A percentile compares a stretch with the other conserved stretches of the same genome.
phyloP scores from a whole-genome alignment of 1,140 invertebrate species.

The Bombus waltoni region DNA sequence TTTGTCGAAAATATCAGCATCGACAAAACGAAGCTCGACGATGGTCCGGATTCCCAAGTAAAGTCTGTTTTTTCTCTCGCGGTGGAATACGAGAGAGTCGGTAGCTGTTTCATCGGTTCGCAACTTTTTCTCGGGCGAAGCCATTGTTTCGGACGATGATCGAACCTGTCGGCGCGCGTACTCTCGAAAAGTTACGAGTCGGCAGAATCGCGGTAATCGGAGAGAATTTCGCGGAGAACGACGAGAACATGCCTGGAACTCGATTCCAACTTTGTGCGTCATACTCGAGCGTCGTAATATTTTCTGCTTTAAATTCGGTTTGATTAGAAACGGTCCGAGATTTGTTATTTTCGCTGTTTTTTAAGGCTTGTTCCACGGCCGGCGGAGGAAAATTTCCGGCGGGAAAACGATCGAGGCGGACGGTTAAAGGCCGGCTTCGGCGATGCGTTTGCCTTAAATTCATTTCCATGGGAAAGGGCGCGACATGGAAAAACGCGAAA shows the following conservation, averaged over 20 bases:
- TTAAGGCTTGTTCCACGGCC: too few species aligned
- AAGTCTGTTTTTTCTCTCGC: accelerated
- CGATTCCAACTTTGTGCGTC: neutral
- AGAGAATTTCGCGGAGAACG: slow-evolving; percentile 8
- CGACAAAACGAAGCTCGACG: too few species aligned
- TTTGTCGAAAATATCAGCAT: neutral
- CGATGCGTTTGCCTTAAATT: too few species aligned
- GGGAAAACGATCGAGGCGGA: too few species aligned
- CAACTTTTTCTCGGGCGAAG: neutral
- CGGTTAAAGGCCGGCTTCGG: too few species aligned
- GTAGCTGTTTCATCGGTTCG: neutral
- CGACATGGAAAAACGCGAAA: too few species aligned
- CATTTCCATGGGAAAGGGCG: too few species aligned
- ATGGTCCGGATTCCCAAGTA: too few species aligned
- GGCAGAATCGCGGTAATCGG: slow-evolving; percentile 10
- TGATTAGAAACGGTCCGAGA: neutral
- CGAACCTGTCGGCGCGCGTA: neutral
- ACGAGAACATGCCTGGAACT: neutral
- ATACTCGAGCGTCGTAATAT: too few species aligned
- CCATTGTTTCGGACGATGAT: slow-evolving; percentile 20
- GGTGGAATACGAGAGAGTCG: neutral
- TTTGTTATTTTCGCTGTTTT: neutral
- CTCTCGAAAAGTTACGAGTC: neutral
- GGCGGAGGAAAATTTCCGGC: neutral
- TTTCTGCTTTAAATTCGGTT: neutral